phyloP scores from a whole-genome alignment of 1,140 invertebrate species.

The Phocides pigmalion region DNA sequence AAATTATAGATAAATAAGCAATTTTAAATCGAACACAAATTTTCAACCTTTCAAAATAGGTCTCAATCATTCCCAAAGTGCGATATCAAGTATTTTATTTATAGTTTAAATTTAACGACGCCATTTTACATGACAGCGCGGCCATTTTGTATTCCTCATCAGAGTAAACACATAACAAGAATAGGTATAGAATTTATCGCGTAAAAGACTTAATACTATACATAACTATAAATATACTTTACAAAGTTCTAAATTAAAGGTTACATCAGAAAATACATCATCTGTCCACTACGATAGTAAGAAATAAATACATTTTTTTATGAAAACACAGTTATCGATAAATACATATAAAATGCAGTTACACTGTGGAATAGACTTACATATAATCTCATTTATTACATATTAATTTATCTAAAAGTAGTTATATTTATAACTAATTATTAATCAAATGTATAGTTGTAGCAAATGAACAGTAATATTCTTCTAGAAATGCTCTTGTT shows the following conservation, averaged over 20 bases:
- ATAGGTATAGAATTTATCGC: not conserved
- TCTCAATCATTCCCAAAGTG: too few species aligned
- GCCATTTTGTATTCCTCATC: too few species aligned
- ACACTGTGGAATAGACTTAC: slow-evolving; percentile 25
- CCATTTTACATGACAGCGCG: too few species aligned
- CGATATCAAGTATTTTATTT: too few species aligned
- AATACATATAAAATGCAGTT: slow-evolving; percentile 27
- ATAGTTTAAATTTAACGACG: too few species aligned
- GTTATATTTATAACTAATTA: not conserved
- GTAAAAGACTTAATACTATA: slow-evolving; percentile 11
- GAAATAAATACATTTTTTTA: slow-evolving; percentile 21
- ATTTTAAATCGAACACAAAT: too few species aligned
- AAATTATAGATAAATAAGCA: too few species aligned
- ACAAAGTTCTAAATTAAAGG: slow-evolving; percentile 22
- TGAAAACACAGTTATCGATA: slow-evolving; percentile 6
- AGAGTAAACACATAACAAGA: not conserved
- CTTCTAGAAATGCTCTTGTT: too few species aligned
- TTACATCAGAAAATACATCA: slow-evolving; percentile 27
- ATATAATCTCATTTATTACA: slow-evolving; percentile 15
- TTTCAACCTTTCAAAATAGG: too few species aligned
- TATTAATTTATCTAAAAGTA: not conserved
- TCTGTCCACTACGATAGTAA: slow-evolving; percentile 16
- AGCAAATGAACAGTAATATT: too few species aligned
- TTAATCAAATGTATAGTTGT: too few species aligned
- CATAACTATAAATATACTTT: not conserved